Evolutionary conservation across 2,113 vertebrate species (phyloP).

Genomic region (Hylia prasina): DNA sequence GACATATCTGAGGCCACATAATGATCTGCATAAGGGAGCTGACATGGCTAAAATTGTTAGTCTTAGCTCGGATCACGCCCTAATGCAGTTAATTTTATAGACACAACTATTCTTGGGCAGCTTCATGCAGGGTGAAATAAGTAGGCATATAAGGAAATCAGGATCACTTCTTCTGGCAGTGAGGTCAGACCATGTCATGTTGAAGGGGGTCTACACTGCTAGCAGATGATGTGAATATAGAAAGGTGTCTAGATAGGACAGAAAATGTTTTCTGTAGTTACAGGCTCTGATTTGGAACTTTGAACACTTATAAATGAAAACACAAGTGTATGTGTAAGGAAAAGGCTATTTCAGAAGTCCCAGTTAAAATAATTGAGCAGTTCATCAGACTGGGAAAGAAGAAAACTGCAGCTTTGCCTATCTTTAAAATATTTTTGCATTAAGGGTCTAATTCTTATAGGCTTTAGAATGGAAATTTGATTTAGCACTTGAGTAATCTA

Average conservation of each 20-base stretch:
- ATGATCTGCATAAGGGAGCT: not conserved
- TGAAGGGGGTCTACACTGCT: not conserved
- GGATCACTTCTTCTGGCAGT: not conserved
- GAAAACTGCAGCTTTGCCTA: not conserved
- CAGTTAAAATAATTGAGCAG: not conserved
- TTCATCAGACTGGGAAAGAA: not conserved
- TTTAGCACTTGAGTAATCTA: not conserved
- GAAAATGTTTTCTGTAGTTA: not conserved
- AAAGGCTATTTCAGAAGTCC: not conserved
- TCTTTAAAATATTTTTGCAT: not conserved
- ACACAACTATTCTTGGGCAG: not conserved
- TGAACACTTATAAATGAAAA: not conserved
- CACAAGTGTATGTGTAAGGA: not conserved
- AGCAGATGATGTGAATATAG: not conserved
- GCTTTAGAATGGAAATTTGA: not conserved
- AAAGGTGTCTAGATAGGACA: not conserved
- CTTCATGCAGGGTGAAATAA: not conserved
- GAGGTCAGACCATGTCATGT: not conserved
- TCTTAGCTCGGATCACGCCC: not conserved
- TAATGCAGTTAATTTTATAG: not conserved
- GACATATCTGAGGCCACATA: not conserved
- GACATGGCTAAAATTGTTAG: not conserved
- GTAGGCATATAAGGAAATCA: not conserved
- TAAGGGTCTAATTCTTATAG: not conserved
- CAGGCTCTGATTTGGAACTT: not conserved